Evolutionary conservation across 2,797 vertebrate genomes (phyloP).

Genomic region (Thalassophryne amazonica): DNA sequence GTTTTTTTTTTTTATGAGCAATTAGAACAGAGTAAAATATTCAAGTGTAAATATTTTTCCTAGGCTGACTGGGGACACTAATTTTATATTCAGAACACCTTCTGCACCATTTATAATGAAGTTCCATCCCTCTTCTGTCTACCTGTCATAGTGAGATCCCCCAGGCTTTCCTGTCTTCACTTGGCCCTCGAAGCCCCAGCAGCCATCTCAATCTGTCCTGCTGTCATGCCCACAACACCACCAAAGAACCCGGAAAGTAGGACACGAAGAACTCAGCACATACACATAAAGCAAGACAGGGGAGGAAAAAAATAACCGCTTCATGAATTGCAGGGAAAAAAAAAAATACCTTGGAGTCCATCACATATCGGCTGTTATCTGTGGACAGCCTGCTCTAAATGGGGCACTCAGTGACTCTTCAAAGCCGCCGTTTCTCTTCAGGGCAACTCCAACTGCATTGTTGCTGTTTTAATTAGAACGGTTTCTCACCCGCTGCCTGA

Average conservation of each 20-base stretch:
- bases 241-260: conserved; percentile 69
- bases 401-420: conserved; percentile 69
- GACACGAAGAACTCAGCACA: conserved; percentile 46
- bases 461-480: conserved; percentile 73
- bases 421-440: conserved; percentile 60
- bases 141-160: conserved; percentile 67
- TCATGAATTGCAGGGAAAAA: conserved; percentile 26
- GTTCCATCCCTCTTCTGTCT: conserved; percentile 60
- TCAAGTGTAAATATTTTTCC: conserved; percentile 8
- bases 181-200: conserved; percentile 61
- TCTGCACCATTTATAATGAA: conserved; percentile 43
- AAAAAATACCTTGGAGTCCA: conserved; percentile 43
- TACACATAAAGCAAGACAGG: conserved; percentile 18
- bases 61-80: conserved; percentile 14
- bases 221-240: conserved; percentile 63
- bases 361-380: conserved; percentile 57
- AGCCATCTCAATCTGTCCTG: conserved; percentile 71
- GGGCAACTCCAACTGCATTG: conserved; percentile 60
- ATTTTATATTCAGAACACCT: conserved; percentile 46
- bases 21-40: background rate
- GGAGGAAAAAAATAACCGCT: conserved; percentile 10
- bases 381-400: conserved; percentile 60
- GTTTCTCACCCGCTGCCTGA: conserved; percentile 59
- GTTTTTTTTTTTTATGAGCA: background rate
- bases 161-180: conserved; percentile 62